These are phyloP conservation scores for Drosophila kurseongensis DNA, from an alignment of 1,140 invertebrate genomes.

Conservation along the genomic window DNA sequence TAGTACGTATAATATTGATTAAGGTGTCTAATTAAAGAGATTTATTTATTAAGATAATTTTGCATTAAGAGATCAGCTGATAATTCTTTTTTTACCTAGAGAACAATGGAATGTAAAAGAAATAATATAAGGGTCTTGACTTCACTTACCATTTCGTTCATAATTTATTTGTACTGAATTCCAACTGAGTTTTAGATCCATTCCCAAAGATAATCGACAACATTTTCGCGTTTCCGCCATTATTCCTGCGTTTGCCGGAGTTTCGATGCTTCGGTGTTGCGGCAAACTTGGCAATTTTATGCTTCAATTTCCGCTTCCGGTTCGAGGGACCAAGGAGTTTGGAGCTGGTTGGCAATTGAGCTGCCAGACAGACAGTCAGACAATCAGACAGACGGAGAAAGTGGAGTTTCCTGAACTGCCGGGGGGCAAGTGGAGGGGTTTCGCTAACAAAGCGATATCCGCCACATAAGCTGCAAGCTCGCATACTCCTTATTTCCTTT, in stretches of 20 bases:
- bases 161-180: constrained; percentile 27
- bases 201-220: constrained; percentile 41
- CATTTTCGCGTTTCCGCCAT: constrained; percentile 46
- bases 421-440: neutral
- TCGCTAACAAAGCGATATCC: constrained; percentile 40
- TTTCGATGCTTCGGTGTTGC: constrained; percentile 27
- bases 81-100: no score
- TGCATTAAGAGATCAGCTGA: no score
- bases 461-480: constrained; percentile 44
- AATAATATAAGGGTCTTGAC: neutral
- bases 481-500: constrained; percentile 31
- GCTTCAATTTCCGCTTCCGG: constrained; percentile 81
- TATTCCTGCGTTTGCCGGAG: constrained; percentile 11
- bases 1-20: no score
- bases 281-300: constrained; percentile 80
- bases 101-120: neutral
- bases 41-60: no score
- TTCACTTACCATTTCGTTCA: constrained; percentile 5
- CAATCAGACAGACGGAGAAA: constrained; percentile 9
- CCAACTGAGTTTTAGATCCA: constrained; percentile 22
- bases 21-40: no score
- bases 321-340: constrained; percentile 30
- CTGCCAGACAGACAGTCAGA: constrained; percentile 33
- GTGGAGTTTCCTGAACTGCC: neutral
- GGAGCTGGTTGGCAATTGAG: constrained; percentile 70